Evolutionary conservation across 2,797 vertebrate species (phyloP).

Genomic region (Pampus argenteus): DNA sequence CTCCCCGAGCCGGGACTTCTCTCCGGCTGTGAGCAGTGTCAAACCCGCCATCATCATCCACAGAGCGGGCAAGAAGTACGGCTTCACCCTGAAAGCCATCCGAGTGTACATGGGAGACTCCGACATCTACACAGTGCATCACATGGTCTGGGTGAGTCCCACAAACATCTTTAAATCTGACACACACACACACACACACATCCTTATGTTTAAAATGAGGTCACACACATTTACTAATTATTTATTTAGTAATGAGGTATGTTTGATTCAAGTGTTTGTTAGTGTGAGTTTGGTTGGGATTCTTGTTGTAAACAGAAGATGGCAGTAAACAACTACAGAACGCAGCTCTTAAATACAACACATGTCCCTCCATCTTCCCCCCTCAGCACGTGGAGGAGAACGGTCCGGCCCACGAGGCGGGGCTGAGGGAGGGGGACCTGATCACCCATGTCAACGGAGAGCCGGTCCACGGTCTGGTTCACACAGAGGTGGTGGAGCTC

Average conservation of each 20-base stretch:
- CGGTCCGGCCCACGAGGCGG: conserved; percentile 93
- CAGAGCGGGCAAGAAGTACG: conserved; percentile 95
- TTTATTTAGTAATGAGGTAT: not conserved
- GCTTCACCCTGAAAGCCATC: conserved; percentile 96
- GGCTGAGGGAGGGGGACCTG: conserved; percentile 94
- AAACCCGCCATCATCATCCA: conserved; percentile 94
- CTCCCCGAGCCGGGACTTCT: conserved; percentile 95
- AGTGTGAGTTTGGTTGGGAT: not conserved
- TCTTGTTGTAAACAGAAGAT: conserved; percentile 48
- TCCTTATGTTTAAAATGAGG: not conserved
- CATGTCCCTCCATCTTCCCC: not conserved
- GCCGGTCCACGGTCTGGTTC: conserved; percentile 94
- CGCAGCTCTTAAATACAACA: not conserved
- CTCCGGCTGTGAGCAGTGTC: conserved; percentile 87
- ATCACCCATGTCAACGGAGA: conserved; percentile 98
- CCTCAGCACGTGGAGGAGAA: conserved; percentile 93
- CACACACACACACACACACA: too few species aligned
- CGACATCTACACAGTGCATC: conserved; percentile 96
- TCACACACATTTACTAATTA: too few species aligned
- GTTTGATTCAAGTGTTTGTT: not conserved
- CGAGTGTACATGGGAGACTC: conserved; percentile 97
- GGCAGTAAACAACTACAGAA: conserved; percentile 42
- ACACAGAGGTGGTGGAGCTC: conserved; percentile 97
- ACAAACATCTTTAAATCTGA: too few species aligned
- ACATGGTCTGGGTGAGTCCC: conserved; percentile 97